Evolutionary conservation across 2,113 vertebrate genomes (phyloP), one percentile per base, ranked within the genome.

Genomic region (Martes martes): DNA sequence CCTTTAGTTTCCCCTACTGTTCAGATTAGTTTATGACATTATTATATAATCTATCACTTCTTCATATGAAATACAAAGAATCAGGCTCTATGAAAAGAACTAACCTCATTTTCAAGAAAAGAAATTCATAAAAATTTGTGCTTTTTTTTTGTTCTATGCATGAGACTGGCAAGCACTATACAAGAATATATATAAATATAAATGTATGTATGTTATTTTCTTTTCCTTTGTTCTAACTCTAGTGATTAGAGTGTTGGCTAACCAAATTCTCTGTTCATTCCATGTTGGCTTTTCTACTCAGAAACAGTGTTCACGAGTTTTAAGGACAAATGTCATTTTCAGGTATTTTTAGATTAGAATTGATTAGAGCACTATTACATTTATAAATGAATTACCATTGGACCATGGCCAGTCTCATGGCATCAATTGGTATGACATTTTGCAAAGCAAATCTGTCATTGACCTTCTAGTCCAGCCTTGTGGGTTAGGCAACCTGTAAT

Each of bases 321-420:
- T 97, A 95, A 97, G 59, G 84, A 71, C 7, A 61, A 78, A 97
- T 96, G 4, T 13, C 18, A 63, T 98, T 89, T 96, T 94, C 74
- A 92, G 83, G 52, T 95, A 47, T 95, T 97, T 85, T 97, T 79
- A 69, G 5, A 9, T 97, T 98, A 96, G 87, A 97, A 81, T 86
- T 97, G 95, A 97, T 98, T 95, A 94, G 86, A 90, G 57, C 87
- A 89, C 84, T 98, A 96, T 78, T 74, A 87, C 26, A 89, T 97
- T 97, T 96, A 88, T 90, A 98, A 98, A 96, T 97, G 45, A 98
- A 97, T 98, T 97, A 97, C 52, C 26, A 28, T 6, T 98, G 80
- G 91, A 98, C 85, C 0, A 0, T 94, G 85, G 96, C 79, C 94
- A 96, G 81, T 95, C 57, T 93, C 78, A 98, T 97, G 86, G 36